These are phyloP conservation scores for Tenrec ecaudatus DNA, from an alignment of 2,113 vertebrate species.

Conservation along the genomic window DNA sequence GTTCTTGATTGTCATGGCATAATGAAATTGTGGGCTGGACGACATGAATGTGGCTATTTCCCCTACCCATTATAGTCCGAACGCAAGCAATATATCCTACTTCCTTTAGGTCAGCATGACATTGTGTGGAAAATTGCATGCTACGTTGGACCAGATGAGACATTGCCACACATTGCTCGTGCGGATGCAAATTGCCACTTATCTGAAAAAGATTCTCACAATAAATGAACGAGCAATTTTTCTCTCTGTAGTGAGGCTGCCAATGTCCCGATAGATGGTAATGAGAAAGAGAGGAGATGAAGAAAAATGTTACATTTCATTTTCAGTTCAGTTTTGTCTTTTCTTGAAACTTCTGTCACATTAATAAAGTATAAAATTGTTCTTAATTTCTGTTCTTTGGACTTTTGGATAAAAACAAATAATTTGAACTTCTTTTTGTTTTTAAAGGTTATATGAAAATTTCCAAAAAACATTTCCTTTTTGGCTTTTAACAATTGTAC, in stretches of 20 bases:
- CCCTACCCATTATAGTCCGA: constrained; percentile 57
- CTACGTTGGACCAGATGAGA: constrained; percentile 60
- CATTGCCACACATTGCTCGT: constrained; percentile 57
- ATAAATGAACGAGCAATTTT: constrained; percentile 78
- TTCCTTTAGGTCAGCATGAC: constrained; percentile 70
- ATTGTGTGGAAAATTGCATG: constrained; percentile 51
- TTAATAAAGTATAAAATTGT: background rate
- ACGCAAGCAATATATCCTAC: constrained; percentile 66
- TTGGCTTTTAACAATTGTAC: background rate
- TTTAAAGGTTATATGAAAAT: too few species aligned
- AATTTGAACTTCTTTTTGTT: too few species aligned
- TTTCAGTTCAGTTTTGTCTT: background rate
- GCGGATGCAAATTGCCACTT: constrained; percentile 66
- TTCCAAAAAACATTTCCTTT: background rate
- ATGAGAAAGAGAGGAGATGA: constrained; percentile 37
- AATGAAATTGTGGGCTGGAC: constrained; percentile 38
- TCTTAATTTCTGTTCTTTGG: constrained; percentile 26
- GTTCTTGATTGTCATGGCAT: constrained; percentile 63
- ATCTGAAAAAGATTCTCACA: constrained; percentile 69
- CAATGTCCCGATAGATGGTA: constrained; percentile 41
- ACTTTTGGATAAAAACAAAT: background rate
- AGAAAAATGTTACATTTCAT: constrained; percentile 25
- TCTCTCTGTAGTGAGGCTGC: constrained; percentile 45
- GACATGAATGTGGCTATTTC: constrained; percentile 58
- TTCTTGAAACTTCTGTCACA: constrained; percentile 28